A percentile compares a stretch with the other conserved stretches of the same genome.
These are phyloP conservation scores for Lerista edwardsae DNA, from an alignment of 2,797 vertebrate species.

Conservation along the genomic window DNA sequence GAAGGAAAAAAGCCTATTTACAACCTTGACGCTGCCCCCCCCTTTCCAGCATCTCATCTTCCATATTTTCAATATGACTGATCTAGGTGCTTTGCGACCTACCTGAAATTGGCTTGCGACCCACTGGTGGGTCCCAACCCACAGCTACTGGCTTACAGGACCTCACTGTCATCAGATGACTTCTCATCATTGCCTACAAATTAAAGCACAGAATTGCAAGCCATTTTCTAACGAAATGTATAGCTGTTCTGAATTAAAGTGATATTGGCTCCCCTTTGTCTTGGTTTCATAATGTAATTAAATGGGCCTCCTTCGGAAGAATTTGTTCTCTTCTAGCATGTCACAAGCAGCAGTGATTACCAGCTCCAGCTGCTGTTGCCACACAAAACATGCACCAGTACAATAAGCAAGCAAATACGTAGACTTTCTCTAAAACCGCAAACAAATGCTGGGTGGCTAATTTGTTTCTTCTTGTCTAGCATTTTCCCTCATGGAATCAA, in stretches of 20 bases:
- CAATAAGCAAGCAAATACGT: slow-evolving; percentile 31
- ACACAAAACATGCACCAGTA: slow-evolving; percentile 32
- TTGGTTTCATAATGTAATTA: slow-evolving; percentile 54
- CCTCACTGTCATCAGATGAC: slow-evolving; percentile 2
- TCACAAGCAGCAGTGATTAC: slow-evolving; percentile 42
- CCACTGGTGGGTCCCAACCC: too few relatives aligned
- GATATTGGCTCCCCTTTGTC: slow-evolving; percentile 22
- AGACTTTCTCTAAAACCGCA: slow-evolving; percentile 13
- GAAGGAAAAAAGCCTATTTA: too few relatives aligned
- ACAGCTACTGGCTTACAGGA: neutral
- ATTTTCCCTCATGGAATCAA: slow-evolving; percentile 23
- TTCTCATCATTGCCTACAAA: slow-evolving; percentile 16
- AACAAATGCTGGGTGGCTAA: neutral
- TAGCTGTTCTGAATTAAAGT: slow-evolving; percentile 56
- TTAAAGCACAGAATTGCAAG: slow-evolving; percentile 48
- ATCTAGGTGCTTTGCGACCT: too few relatives aligned
- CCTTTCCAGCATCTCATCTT: too few relatives aligned
- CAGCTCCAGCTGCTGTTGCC: slow-evolving; percentile 31
- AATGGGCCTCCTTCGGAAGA: slow-evolving; percentile 45
- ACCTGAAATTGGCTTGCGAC: too few relatives aligned
- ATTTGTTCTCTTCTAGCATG: slow-evolving; percentile 28
- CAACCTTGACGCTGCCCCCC: too few relatives aligned
- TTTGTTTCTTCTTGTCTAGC: slow-evolving; percentile 21
- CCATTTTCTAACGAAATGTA: slow-evolving; percentile 47
- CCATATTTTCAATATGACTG: too few relatives aligned